Conservation (phyloP, 2,888 invertebrate species). For the Gastrophysa polygoni region DNA sequence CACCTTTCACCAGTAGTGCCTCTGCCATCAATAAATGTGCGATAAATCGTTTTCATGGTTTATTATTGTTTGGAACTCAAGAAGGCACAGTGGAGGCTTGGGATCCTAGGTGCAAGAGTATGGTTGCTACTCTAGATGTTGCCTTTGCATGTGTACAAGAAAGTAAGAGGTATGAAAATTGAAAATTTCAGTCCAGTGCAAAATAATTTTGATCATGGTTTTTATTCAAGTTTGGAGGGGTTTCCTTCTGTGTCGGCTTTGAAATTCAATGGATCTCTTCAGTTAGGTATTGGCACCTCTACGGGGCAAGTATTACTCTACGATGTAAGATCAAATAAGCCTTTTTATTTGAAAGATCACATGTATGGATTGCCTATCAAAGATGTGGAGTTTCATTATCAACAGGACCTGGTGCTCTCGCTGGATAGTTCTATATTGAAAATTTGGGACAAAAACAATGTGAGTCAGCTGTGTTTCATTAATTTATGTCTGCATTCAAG, state of each 20-base stretch:
- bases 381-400: slow-evolving; percentile 81
- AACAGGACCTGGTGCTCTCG: slow-evolving; percentile 82
- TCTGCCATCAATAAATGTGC: slow-evolving; percentile 81
- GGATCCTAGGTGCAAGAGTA: slow-evolving; percentile 85
- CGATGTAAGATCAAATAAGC: slow-evolving; percentile 91
- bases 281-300: slow-evolving; percentile 89
- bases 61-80: slow-evolving; percentile 84
- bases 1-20: slow-evolving; percentile 78
- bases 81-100: slow-evolving; percentile 95
- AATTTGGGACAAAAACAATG: slow-evolving; percentile 88
- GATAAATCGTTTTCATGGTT: slow-evolving; percentile 86
- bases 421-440: slow-evolving; percentile 89
- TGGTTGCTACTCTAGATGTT: slow-evolving; percentile 85
- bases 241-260: slow-evolving; percentile 80
- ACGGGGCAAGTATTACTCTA: slow-evolving; percentile 94
- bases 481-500: not conserved
- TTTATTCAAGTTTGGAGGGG: slow-evolving; percentile 63
- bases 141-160: slow-evolving; percentile 69
- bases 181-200: slow-evolving; percentile 11
- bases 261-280: slow-evolving; percentile 75
- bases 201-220: slow-evolving; percentile 21
- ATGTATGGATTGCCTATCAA: slow-evolving; percentile 92
- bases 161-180: slow-evolving; percentile 61
- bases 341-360: slow-evolving; percentile 91
- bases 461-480: slow-evolving; percentile 56